phyloP scores from a whole-genome alignment of 2,888 invertebrate species.

The Serripes groenlandicus region DNA sequence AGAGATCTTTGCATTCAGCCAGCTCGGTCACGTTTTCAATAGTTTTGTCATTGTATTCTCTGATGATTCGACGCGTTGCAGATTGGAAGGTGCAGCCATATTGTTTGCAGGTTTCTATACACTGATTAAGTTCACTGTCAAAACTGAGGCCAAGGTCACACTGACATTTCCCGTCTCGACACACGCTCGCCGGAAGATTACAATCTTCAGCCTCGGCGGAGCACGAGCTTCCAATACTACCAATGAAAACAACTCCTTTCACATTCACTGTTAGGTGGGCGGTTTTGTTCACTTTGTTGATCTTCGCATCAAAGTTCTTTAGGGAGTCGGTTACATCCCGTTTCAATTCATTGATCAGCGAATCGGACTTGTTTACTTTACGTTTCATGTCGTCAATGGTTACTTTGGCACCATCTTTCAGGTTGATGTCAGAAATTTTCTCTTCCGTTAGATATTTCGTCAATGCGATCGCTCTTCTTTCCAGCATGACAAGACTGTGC shows the following conservation, averaged over 20 bases:
- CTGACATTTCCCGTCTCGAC: slow-evolving; percentile 54
- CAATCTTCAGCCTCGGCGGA: slow-evolving; percentile 44
- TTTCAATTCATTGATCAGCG: slow-evolving; percentile 25
- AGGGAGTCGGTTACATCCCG: slow-evolving; percentile 13
- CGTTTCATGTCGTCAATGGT: slow-evolving; percentile 44
- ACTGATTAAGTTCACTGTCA: slow-evolving; percentile 24
- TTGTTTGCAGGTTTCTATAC: slow-evolving; percentile 29
- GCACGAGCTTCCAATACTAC: slow-evolving; percentile 51
- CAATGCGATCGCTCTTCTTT: slow-evolving; percentile 20
- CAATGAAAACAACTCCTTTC: slow-evolving; percentile 54
- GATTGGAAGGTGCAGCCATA: slow-evolving; percentile 56
- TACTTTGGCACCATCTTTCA: slow-evolving; percentile 22
- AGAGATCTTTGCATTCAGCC: slow-evolving; percentile 39
- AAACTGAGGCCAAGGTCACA: slow-evolving; percentile 55
- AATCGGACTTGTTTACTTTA: slow-evolving; percentile 39
- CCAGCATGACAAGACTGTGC: slow-evolving; percentile 2
- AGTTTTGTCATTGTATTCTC: slow-evolving; percentile 44
- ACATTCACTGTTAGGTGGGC: slow-evolving; percentile 54
- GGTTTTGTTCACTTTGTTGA: slow-evolving; percentile 43
- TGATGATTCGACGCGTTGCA: slow-evolving; percentile 40
- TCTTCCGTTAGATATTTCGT: slow-evolving; percentile 42
- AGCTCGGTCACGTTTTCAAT: slow-evolving; percentile 35
- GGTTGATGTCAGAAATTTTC: slow-evolving; percentile 26
- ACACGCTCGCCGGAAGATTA: slow-evolving; percentile 37
- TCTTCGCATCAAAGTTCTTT: slow-evolving; percentile 31